Percentiles rank a stretch among this genome's conserved stretches.
Conservation (phyloP, 2,113 vertebrate species). For the Lontra canadensis region DNA sequence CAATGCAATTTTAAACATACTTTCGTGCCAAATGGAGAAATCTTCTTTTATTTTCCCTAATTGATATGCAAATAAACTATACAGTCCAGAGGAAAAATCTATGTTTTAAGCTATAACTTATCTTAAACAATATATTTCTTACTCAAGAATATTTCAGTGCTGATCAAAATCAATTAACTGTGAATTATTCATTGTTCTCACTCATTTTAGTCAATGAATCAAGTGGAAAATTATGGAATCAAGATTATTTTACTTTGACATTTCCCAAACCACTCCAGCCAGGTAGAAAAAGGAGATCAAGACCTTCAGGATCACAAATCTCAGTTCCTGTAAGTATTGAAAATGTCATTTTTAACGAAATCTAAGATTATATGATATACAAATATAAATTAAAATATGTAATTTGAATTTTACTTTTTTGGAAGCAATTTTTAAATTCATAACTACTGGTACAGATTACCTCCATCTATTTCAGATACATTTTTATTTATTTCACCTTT, state of each 20-base stretch:
- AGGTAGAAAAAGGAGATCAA: constrained; percentile 53
- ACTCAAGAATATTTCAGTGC: not conserved
- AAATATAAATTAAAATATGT: not conserved
- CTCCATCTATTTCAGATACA: not conserved
- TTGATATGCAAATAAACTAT: not conserved
- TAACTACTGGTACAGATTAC: not conserved
- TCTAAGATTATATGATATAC: not conserved
- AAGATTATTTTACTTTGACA: constrained; percentile 35
- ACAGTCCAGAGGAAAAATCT: not conserved
- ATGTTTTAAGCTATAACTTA: constrained; percentile 34
- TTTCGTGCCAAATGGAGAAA: not conserved
- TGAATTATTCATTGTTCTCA: not conserved
- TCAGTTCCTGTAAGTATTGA: constrained; percentile 41
- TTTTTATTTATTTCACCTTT: not conserved
- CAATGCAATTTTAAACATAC: not conserved
- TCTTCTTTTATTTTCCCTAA: not conserved
- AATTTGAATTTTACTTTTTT: not conserved
- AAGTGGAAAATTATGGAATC: not conserved
- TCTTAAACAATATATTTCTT: not conserved
- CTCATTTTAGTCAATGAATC: constrained; percentile 42
- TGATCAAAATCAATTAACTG: constrained; percentile 23
- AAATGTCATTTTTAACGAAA: not conserved
- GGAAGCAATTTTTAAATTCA: not conserved
- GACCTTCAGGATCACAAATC: constrained; percentile 29
- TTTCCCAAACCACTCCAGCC: constrained; percentile 63